Conservation (phyloP, 1,140 invertebrate genomes). For the Spodoptera frugiperda region DNA sequence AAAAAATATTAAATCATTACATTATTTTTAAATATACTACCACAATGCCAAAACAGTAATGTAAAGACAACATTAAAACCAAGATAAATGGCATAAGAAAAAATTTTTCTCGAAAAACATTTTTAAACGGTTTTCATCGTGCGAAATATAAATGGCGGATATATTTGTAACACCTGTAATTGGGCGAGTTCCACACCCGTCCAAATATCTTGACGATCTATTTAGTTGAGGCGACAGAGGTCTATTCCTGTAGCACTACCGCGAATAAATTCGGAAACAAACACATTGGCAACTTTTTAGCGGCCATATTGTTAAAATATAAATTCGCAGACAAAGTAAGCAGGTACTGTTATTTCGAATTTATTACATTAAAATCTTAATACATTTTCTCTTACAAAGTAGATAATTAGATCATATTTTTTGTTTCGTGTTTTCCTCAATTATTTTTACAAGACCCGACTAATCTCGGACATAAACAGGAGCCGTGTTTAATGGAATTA, state of each 20-base stretch:
- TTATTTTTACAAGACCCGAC: too few relatives aligned
- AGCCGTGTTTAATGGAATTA: too few relatives aligned
- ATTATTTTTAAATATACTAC: too few relatives aligned
- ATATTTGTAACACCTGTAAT: slow-evolving; percentile 39
- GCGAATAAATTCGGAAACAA: slow-evolving; percentile 46
- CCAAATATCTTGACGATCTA: slow-evolving; percentile 24
- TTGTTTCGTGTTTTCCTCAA: too few relatives aligned
- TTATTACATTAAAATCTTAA: too few relatives aligned
- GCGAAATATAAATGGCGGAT: slow-evolving; percentile 21
- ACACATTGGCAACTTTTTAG: slow-evolving; percentile 28
- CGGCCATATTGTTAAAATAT: not conserved
- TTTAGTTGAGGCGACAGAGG: slow-evolving; percentile 9
- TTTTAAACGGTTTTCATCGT: not conserved
- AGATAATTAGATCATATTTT: too few relatives aligned
- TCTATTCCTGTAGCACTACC: slow-evolving; percentile 14
- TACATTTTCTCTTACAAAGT: too few relatives aligned
- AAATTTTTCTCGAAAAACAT: not conserved
- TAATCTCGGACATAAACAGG: too few relatives aligned
- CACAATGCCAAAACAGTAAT: slow-evolving; percentile 2
- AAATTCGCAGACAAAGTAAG: not conserved
- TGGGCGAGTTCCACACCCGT: slow-evolving; percentile 11
- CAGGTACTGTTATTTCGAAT: too few relatives aligned
- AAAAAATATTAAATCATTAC: too few relatives aligned
- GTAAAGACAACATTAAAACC: not conserved
- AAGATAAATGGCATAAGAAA: slow-evolving; percentile 1